Evolutionary conservation across 2,113 vertebrate species (phyloP), one percentile per base, ranked within the genome.

Genomic region (Chloropsis cyanopogon): DNA sequence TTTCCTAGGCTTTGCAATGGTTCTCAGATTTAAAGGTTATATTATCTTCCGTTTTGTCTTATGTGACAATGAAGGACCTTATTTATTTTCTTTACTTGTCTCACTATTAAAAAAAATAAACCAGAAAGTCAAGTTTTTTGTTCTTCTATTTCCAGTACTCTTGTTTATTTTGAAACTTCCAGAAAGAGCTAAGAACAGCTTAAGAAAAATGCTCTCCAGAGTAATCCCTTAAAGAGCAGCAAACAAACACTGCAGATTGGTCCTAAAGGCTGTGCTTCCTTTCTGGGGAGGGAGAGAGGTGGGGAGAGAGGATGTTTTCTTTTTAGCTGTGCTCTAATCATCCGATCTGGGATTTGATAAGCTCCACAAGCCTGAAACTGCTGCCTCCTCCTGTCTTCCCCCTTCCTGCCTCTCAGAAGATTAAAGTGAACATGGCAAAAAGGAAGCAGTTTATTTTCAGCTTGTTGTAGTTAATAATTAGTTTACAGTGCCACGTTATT

Each of bases 311-410:
- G 96, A 96, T 96, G 96, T 96, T 96, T 96, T 95, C 82, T 82
- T 92, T 84, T 90, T 86, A 82, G 89, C 46, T 73, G 68, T 50
- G 52, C 82, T 90, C 76, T 95, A 75, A 88, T 93, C 87, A 83
- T 94, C 95, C 9, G 37, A 94, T 92, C 79, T 95, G 92, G 93
- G 85, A 95, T 94, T 97, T 95, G 92, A 88, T 82, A 93, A 95
- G 9, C 65, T 94, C 68, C 87, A 76, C 82, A 56, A 82, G 73
- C 66, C 87, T 95, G 85, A 95, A 90, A 65, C 65, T 83, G 25
- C 90, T 86, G 50, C 82, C 88, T 89, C 71, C 91, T 95, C 77
- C 65, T 22, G 61, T 93, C 88, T 90, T 92, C 87, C 69, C 83
- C 79, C 39, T 90, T 95, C 91, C 90, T 94, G 92, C 76, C 79